Base-by-base conservation (phyloP, 2,888 invertebrate genomes). In the Diadegma fenestrale region DNA sequence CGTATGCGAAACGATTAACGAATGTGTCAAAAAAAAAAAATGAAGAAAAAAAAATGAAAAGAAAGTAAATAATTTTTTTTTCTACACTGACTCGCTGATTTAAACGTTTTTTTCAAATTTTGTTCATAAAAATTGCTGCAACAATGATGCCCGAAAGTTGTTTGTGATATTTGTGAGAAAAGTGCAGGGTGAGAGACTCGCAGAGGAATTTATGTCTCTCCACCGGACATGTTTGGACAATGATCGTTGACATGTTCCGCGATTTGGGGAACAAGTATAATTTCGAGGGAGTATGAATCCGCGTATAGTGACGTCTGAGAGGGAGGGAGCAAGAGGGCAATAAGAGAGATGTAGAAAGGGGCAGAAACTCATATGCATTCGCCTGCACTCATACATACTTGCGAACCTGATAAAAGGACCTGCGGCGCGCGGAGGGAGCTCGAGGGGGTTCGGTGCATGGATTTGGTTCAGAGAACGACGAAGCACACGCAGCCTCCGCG, bases 401-500 rank as follows among this genome's bases (percentile, higher is more conserved):
- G 81, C 37, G 51, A 72, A 78, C 76, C 61, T 54, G 66, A 80
- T 64, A 84, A 86, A 79, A 80, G 77, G 83, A 84, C 51, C 54
- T 64, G n/a, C n/a, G n/a, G n/a, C n/a, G n/a, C n/a, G n/a, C 73
- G 43, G 10, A 5, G 71, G 61, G 43, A 61, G 77, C 68, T 51
- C 19, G 68, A 43, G 80, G 76, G 63, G 75, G 43, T 51, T 76
- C 75, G 51, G 69, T 81, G 78, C 76, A 63, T 51, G 78, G 78
- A 63, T 51, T 61, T 69, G 69, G 72, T 73, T 43, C 48, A 33
- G 81, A 75, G 73, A 51, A 80, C 73, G 85, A 80, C 73, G 85
- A 73, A 69, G 61, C 82, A 77, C 45, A 82, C 81, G 86, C 86
- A 84, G 86, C 84, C 51, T 85, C 88, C 89, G 88, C 91, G 91